A percentile compares a stretch with the other conserved stretches of the same genome.
Evolutionary conservation across 2,113 vertebrate species (phyloP).

Genomic region (Ceyx melanurus): DNA sequence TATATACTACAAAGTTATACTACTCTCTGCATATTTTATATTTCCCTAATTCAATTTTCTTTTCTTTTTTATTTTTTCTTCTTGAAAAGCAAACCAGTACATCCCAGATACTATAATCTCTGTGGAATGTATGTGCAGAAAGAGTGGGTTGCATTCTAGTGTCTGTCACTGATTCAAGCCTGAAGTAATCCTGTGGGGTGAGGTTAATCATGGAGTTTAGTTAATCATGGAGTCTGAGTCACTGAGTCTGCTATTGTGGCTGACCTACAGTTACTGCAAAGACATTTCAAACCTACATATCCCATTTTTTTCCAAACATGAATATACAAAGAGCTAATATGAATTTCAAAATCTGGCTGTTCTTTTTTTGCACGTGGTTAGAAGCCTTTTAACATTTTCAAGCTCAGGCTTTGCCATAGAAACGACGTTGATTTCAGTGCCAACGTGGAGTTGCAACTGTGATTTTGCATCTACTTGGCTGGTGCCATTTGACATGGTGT

Average conservation of each 20-base stretch:
- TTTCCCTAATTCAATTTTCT: background rate
- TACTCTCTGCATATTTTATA: background rate
- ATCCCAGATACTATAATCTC: background rate
- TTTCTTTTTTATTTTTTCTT: too few species aligned
- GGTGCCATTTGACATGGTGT: background rate
- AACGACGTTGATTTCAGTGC: background rate
- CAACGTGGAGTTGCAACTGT: background rate
- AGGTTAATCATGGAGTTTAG: background rate
- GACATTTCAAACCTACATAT: constrained; percentile 15
- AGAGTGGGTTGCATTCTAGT: background rate
- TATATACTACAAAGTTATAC: background rate
- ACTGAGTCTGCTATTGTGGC: background rate
- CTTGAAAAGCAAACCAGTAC: background rate
- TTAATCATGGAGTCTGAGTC: background rate
- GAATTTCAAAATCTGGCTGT: constrained; percentile 27
- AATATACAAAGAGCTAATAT: background rate
- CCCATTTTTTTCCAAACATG: background rate
- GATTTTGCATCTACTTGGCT: background rate
- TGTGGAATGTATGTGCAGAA: background rate
- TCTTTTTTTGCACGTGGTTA: background rate
- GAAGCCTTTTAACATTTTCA: background rate
- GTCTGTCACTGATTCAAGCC: background rate
- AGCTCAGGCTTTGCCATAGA: background rate
- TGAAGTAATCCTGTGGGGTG: background rate
- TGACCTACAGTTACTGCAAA: background rate